A percentile compares a stretch with the other conserved stretches of the same genome.
Conservation (phyloP, 2,113 vertebrate species). For the Hippopotamus amphibius region DNA sequence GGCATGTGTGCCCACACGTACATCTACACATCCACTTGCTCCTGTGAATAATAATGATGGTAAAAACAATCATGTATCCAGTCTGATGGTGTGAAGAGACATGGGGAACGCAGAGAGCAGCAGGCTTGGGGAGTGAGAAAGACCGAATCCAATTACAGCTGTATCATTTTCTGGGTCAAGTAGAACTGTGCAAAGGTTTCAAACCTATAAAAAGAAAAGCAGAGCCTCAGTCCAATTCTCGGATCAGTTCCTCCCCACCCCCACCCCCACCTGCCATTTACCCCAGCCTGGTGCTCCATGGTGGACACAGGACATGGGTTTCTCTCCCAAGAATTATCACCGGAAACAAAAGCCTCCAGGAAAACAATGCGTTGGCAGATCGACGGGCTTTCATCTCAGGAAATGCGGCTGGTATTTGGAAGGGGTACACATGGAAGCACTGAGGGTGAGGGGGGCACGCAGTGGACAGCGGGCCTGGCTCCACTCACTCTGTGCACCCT, state of each 20-base stretch:
- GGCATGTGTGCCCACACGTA: fast-evolving
- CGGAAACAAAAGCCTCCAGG: neutral
- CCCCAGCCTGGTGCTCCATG: neutral
- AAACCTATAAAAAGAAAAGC: constrained; percentile 70
- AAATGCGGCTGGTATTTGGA: neutral
- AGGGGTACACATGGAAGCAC: fast-evolving
- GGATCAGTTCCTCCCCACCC: neutral
- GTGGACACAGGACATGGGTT: neutral
- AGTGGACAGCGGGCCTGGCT: too few relatives aligned
- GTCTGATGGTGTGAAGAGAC: neutral
- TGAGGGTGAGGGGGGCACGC: neutral
- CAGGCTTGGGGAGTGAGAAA: neutral
- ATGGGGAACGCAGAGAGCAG: neutral
- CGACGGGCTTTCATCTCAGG: neutral
- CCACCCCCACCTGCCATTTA: neutral
- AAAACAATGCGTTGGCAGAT: neutral
- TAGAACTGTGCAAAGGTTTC: constrained; percentile 52
- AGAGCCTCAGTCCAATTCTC: constrained; percentile 1
- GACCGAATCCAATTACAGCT: neutral
- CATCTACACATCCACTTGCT: neutral
- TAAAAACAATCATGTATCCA: neutral
- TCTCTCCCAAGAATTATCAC: neutral
- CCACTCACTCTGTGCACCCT: neutral
- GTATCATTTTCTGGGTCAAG: constrained; percentile 64
- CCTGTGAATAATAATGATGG: neutral